These are phyloP conservation scores for Melanostoma scalare DNA, from an alignment of 2,888 invertebrate genomes.

Conservation along the genomic window DNA sequence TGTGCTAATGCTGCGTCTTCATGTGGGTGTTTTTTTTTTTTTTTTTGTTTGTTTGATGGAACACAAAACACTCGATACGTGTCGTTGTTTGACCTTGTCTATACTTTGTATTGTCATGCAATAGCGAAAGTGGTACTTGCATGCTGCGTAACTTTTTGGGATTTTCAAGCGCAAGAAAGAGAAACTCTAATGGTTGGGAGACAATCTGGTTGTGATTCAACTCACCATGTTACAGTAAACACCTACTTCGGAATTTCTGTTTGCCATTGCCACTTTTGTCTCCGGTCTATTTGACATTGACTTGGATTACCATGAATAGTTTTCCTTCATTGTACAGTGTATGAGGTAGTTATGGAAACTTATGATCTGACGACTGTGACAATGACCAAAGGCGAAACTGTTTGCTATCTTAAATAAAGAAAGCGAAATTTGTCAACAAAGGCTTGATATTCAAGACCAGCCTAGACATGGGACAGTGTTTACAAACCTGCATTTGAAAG, in stretches of 20 bases:
- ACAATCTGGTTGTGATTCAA: constrained; percentile 58
- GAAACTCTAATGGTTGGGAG: constrained; percentile 30
- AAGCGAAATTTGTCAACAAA: constrained; percentile 29
- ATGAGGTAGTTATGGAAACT: constrained; percentile 13
- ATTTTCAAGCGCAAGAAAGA: constrained; percentile 46
- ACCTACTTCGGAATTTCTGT: constrained; percentile 40
- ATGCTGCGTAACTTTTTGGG: constrained; percentile 52
- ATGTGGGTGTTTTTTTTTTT: constrained; percentile 21
- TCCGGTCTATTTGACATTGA: constrained; percentile 56
- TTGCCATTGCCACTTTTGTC: constrained; percentile 17
- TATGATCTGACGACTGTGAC: constrained; percentile 17
- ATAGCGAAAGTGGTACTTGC: constrained; percentile 62
- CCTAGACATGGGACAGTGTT: too few relatives aligned
- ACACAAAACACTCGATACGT: background rate
- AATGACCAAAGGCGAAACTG: constrained; percentile 27
- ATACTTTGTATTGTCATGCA: constrained; percentile 50
- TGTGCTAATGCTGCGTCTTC: constrained; percentile 12
- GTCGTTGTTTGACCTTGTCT: constrained; percentile 56
- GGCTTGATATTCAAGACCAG: constrained; percentile 3
- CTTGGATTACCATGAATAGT: constrained; percentile 57
- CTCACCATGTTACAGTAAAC: constrained; percentile 27
- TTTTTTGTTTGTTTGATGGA: background rate
- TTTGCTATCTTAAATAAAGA: constrained; percentile 1
- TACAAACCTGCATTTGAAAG: too few relatives aligned
- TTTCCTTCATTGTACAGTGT: constrained; percentile 32